Percentiles rank a stretch among this genome's conserved stretches.
These are phyloP conservation scores for Caenorhabditis sulstoni DNA, from an alignment of 2,888 invertebrate species.

Conservation along the genomic window DNA sequence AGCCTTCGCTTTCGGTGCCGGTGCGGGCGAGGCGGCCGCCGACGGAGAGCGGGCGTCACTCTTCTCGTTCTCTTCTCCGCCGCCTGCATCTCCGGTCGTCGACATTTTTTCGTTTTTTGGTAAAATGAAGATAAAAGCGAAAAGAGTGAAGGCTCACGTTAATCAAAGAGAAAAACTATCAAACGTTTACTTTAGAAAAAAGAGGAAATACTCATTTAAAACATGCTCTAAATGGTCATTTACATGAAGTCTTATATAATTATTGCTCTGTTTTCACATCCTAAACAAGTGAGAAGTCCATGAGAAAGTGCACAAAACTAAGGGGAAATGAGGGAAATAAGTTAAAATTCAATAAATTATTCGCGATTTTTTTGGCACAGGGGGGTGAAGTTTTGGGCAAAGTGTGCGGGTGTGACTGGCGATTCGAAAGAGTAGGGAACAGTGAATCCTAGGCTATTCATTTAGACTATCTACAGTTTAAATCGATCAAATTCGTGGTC, in stretches of 20 bases:
- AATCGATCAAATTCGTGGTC: neutral
- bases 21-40: no score
- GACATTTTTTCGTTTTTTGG: no score
- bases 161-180: no score
- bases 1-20: no score
- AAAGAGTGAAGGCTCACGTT: no score
- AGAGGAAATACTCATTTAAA: neutral
- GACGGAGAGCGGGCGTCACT: no score
- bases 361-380: conserved; percentile 35
- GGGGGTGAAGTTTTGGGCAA: conserved; percentile 37
- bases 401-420: conserved; percentile 22
- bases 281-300: conserved; percentile 38
- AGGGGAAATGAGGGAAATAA: neutral
- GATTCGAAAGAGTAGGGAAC: neutral
- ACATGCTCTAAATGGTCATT: neutral
- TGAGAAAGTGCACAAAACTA: conserved; percentile 13
- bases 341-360: conserved; percentile 32
- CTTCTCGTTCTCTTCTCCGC: no score
- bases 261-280: conserved; percentile 49
- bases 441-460: neutral
- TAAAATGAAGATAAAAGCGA: no score
- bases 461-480: neutral
- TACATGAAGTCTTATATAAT: neutral
- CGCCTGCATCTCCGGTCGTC: no score
- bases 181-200: no score